Evolutionary conservation across 2,113 vertebrate species (phyloP).

Genomic region (Prunella fulvescens): DNA sequence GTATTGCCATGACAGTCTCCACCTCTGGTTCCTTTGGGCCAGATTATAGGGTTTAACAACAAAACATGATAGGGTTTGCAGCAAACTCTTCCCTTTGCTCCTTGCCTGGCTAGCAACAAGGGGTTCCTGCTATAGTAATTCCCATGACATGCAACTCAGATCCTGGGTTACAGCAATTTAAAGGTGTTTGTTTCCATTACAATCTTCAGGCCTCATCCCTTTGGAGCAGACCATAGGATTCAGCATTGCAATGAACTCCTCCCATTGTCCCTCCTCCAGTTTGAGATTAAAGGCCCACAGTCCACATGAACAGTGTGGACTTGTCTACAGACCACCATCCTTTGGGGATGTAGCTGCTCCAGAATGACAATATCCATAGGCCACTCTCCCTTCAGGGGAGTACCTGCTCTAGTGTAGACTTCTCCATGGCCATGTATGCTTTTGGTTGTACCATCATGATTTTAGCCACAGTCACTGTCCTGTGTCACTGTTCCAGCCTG

Average conservation of each 20-base stretch:
- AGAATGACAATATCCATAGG: background rate
- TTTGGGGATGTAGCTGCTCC: background rate
- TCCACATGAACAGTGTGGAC: background rate
- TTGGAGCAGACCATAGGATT: background rate
- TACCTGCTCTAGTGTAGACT: background rate
- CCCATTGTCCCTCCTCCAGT: background rate
- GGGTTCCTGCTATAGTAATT: background rate
- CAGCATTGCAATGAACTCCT: background rate
- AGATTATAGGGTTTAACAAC: background rate
- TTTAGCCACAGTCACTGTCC: background rate
- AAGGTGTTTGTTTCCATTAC: background rate
- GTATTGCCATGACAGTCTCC: background rate
- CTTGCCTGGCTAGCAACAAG: background rate
- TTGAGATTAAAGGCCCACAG: background rate
- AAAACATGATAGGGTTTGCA: background rate
- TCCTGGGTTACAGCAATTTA: background rate
- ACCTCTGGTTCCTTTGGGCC: background rate
- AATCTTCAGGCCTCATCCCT: background rate
- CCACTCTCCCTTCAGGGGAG: background rate
- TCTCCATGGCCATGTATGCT: background rate
- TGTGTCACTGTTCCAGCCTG: background rate
- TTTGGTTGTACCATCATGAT: background rate
- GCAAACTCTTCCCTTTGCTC: background rate
- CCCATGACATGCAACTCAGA: background rate
- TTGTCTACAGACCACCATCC: background rate